Conservation (phyloP, 2,797 vertebrate genomes). For the Orientallactaga sibirica region DNA sequence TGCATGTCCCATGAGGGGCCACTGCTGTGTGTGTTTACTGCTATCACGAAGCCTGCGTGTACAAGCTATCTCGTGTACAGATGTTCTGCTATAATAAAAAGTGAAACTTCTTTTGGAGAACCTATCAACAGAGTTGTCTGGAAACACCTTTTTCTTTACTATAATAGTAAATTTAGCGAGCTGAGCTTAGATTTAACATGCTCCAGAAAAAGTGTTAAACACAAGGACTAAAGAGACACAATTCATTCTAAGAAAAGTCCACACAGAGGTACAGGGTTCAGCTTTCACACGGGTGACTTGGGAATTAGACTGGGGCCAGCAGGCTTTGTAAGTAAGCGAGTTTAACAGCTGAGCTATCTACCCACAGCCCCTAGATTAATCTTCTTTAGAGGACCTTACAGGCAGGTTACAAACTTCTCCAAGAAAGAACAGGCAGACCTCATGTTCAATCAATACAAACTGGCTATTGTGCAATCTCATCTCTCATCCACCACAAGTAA, state of each 20-base stretch:
- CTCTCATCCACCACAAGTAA: neutral
- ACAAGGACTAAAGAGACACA: neutral
- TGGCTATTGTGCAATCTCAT: neutral
- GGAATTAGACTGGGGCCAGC: too few relatives aligned
- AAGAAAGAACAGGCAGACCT: neutral
- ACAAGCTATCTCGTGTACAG: neutral
- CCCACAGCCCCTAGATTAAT: neutral
- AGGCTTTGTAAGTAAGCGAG: too few relatives aligned
- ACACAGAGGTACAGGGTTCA: neutral
- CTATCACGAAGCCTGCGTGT: too few relatives aligned
- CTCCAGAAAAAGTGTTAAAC: slow-evolving; percentile 14
- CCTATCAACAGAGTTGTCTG: neutral
- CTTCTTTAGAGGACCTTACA: neutral
- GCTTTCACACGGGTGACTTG: too few relatives aligned
- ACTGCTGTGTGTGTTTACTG: too few relatives aligned
- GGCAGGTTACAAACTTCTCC: neutral
- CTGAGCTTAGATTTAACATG: slow-evolving; percentile 42
- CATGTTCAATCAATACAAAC: neutral
- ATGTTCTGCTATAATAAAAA: neutral
- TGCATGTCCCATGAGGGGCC: neutral
- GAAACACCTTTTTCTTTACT: slow-evolving; percentile 12
- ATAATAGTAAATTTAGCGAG: neutral
- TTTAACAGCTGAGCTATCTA: too few relatives aligned
- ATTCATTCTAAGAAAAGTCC: slow-evolving; percentile 31
- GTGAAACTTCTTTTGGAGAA: neutral